phyloP scores from a whole-genome alignment of 2,797 vertebrate genomes.

The Xiphophorus birchmanni region DNA sequence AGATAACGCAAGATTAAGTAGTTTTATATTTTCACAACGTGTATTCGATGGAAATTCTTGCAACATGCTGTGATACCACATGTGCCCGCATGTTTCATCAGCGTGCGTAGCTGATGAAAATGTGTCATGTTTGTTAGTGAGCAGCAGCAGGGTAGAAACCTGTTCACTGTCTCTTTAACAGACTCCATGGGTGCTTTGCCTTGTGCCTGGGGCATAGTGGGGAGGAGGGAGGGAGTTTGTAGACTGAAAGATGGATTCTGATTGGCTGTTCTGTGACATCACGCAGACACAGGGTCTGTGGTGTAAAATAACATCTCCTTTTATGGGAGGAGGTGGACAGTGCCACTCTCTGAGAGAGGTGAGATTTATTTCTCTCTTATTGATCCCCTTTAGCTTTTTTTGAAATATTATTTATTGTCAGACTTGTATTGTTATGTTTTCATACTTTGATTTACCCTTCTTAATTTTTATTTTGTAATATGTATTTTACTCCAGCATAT shows the following conservation, averaged over 20 bases:
- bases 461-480: conserved; percentile 3
- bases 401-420: not conserved
- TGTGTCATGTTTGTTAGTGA: conserved; percentile 26
- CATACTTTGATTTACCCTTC: not conserved
- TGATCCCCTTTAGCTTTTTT: conserved; percentile 13
- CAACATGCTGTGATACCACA: conserved; percentile 34
- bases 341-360: conserved; percentile 74
- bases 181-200: conserved; percentile 59
- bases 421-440: not conserved
- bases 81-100: conserved; percentile 60
- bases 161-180: conserved; percentile 77
- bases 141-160: conserved; percentile 26
- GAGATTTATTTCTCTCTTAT: conserved; percentile 33
- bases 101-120: conserved; percentile 54
- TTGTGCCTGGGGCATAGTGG: conserved; percentile 66
- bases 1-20: not conserved
- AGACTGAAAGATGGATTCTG: conserved; percentile 52
- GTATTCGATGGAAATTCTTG: conserved; percentile 10
- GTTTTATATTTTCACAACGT: conserved; percentile 10
- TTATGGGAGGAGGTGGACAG: conserved; percentile 76
- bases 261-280: conserved; percentile 80
- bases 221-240: conserved; percentile 71
- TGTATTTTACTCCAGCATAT: not conserved
- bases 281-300: conserved; percentile 74
- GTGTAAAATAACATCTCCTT: conserved; percentile 88